Conservation (phyloP, 2,113 vertebrate species). For the Amazona vittata region DNA sequence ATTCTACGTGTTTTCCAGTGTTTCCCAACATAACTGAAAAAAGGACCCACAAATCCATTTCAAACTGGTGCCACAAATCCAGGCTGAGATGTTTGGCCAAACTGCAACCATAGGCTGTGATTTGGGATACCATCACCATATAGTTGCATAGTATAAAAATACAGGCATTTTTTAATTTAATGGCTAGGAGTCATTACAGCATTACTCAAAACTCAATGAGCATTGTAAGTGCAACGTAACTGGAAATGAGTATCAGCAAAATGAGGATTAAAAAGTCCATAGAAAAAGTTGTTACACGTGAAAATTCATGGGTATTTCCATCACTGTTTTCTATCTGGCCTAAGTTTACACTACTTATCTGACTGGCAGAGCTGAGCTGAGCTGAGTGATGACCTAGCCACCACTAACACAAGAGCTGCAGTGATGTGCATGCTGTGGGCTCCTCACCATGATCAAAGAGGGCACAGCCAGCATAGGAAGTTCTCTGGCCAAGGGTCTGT, state of each 20-base stretch:
- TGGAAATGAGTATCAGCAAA: background rate
- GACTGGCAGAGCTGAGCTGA: background rate
- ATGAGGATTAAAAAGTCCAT: background rate
- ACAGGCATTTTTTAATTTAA: background rate
- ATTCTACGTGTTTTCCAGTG: background rate
- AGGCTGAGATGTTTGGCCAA: background rate
- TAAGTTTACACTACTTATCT: background rate
- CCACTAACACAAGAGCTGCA: accelerated
- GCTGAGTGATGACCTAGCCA: accelerated
- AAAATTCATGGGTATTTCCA: background rate
- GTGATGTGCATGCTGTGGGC: accelerated
- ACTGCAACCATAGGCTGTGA: background rate
- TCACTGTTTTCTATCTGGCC: background rate
- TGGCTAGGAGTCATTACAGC: background rate
- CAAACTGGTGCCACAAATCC: background rate
- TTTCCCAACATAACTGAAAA: background rate
- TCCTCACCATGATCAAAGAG: background rate
- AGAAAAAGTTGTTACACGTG: background rate
- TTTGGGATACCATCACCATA: background rate
- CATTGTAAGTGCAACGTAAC: background rate
- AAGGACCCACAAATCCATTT: background rate
- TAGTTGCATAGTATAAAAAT: accelerated
- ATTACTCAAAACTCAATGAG: background rate
- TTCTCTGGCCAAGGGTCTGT: background rate
- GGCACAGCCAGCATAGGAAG: accelerated